Evolutionary conservation across 2,113 vertebrate species (phyloP).

Genomic region (Rynchops niger): DNA sequence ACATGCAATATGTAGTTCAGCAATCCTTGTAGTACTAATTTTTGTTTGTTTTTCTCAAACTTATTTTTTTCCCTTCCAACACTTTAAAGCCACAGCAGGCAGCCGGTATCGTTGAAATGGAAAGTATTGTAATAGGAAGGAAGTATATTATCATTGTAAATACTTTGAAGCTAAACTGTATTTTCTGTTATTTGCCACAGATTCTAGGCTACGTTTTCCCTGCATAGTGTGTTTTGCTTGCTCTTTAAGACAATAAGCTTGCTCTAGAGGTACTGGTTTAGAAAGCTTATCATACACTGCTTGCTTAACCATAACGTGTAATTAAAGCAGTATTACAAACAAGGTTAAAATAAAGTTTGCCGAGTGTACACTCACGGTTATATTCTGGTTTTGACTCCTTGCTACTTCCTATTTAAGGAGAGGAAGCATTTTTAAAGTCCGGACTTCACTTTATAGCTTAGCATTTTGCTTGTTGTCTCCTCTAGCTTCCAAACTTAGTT

Average conservation of each 20-base stretch:
- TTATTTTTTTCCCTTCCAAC: background rate
- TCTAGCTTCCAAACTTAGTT: background rate
- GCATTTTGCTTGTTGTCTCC: background rate
- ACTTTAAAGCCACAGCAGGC: background rate
- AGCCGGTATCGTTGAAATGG: background rate
- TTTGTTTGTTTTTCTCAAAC: background rate
- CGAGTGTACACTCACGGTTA: background rate
- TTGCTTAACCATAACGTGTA: background rate
- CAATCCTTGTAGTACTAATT: background rate
- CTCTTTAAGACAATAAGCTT: background rate
- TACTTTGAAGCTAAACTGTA: background rate
- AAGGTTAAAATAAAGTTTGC: background rate
- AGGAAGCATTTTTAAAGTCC: background rate
- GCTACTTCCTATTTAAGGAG: background rate
- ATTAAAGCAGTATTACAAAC: background rate
- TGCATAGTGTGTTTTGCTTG: background rate
- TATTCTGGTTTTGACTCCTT: background rate
- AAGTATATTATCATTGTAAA: background rate
- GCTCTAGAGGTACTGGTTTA: background rate
- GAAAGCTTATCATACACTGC: background rate
- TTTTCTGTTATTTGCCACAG: background rate
- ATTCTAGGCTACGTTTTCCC: no score
- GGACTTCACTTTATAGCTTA: background rate
- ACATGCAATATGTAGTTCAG: background rate
- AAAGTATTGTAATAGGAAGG: background rate